phyloP scores from a whole-genome alignment of 2,113 vertebrate genomes.

The Rhinichthys klamathensis region DNA sequence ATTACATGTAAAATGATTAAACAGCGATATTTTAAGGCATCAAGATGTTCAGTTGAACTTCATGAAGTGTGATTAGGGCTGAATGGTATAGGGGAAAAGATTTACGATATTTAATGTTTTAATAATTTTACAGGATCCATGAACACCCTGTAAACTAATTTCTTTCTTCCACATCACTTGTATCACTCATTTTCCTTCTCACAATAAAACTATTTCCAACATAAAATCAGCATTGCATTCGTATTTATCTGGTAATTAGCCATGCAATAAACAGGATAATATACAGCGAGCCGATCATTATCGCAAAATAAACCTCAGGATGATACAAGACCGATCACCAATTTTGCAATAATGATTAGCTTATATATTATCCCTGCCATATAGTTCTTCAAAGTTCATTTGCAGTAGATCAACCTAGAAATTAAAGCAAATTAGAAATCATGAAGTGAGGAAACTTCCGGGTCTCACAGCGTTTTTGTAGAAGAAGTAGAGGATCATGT shows the following conservation, averaged over 20 bases:
- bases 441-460: background rate
- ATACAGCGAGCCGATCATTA: background rate
- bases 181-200: background rate
- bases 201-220: background rate
- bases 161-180: background rate
- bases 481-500: constrained; percentile 99
- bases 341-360: background rate
- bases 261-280: background rate
- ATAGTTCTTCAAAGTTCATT: background rate
- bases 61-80: background rate
- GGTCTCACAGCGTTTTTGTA: constrained; percentile 96
- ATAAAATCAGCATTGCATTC: background rate
- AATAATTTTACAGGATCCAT: no score
- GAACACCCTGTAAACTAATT: no score
- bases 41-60: background rate
- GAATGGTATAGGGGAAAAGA: background rate
- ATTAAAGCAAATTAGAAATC: background rate
- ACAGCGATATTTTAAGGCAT: background rate
- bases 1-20: no score
- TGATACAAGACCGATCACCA: background rate
- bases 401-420: background rate
- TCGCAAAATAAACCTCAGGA: background rate
- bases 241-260: background rate
- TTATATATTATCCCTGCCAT: background rate
- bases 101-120: background rate